Conservation (phyloP, 1,140 invertebrate genomes). For the Bathynomus jamesi region DNA sequence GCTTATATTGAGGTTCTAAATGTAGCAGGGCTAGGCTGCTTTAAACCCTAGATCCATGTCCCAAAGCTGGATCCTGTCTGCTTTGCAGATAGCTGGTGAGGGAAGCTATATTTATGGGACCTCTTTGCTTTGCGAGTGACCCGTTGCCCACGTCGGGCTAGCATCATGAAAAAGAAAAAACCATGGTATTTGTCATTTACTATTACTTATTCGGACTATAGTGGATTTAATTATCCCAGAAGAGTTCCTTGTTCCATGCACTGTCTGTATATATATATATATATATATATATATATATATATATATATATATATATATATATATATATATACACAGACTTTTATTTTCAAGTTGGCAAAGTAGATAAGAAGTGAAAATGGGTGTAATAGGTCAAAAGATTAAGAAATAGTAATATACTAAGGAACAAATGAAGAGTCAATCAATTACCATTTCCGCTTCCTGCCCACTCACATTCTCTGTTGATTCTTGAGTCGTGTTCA, state of each 20-base stretch:
- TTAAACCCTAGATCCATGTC: too few species aligned
- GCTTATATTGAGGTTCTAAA: too few species aligned
- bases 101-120: too few species aligned
- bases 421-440: not conserved
- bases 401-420: not conserved
- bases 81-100: too few species aligned
- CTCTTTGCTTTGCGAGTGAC: not conserved
- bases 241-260: not conserved
- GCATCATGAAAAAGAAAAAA: too few species aligned
- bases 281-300: slow-evolving; percentile 3
- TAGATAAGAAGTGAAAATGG: too few species aligned
- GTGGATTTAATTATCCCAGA: not conserved
- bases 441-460: slow-evolving; percentile 41
- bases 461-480: slow-evolving; percentile 34
- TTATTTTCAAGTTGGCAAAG: not conserved
- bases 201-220: not conserved
- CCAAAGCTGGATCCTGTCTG: too few species aligned
- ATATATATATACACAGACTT: not conserved
- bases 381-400: too few species aligned
- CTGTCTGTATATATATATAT: not conserved
- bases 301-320: slow-evolving; percentile 3
- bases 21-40: too few species aligned
- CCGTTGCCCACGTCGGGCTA: not conserved
- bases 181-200: not conserved
- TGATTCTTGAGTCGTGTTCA: slow-evolving; percentile 39